Percentiles rank a stretch among this genome's conserved stretches.
Conservation (phyloP, 2,113 vertebrate genomes). For the Picathartes gymnocephalus region DNA sequence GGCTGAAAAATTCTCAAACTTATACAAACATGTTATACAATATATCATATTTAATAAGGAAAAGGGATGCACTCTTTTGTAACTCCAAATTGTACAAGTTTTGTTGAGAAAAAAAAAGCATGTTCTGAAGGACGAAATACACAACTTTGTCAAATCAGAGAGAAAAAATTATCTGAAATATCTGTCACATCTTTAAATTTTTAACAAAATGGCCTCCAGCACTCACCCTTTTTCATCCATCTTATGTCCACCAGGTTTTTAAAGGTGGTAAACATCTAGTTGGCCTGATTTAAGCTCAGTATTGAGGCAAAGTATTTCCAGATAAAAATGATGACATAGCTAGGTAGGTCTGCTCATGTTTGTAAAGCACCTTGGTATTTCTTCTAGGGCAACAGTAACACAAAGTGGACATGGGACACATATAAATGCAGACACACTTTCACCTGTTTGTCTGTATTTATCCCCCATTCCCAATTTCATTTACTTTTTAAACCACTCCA, state of each 20-base stretch:
- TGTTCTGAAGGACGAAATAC: neutral
- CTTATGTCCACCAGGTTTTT: neutral
- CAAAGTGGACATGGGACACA: neutral
- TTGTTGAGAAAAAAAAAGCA: neutral
- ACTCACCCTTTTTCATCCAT: neutral
- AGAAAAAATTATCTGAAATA: neutral
- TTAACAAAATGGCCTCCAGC: neutral
- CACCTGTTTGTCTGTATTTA: neutral
- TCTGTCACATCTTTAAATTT: neutral
- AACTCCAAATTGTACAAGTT: neutral
- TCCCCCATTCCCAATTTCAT: neutral
- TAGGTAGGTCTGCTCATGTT: neutral
- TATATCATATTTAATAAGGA: neutral
- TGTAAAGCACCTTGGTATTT: neutral
- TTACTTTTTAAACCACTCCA: neutral
- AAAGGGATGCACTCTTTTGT: neutral
- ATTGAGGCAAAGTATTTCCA: neutral
- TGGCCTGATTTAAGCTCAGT: neutral
- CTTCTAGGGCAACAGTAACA: neutral
- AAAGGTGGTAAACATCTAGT: neutral
- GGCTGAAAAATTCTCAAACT: neutral
- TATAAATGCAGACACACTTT: neutral
- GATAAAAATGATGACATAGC: neutral
- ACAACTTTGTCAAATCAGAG: neutral
- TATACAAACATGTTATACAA: neutral